phyloP scores from a whole-genome alignment of 2,888 invertebrate genomes.

The Platycnemis pennipes region DNA sequence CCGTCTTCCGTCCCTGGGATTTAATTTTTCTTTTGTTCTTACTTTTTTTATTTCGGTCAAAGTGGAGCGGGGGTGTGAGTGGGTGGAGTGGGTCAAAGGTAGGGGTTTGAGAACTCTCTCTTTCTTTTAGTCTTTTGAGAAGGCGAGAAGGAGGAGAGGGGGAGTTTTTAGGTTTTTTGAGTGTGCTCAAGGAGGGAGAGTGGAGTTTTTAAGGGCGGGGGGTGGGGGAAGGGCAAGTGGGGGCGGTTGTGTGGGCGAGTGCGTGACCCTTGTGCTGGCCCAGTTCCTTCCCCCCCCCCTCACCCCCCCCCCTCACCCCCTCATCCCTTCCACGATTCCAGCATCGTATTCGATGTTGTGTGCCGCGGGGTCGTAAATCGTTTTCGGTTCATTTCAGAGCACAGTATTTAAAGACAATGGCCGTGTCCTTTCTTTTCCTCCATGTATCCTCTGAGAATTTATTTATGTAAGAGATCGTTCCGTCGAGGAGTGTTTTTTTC shows the following conservation, averaged over 20 bases:
- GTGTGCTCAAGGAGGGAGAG: neutral
- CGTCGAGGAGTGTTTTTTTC: neutral
- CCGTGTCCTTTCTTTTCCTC: neutral
- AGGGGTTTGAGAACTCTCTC: neutral
- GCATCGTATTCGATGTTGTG: conserved; percentile 37
- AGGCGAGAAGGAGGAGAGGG: too few relatives aligned
- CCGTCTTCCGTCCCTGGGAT: neutral
- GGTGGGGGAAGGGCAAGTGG: neutral
- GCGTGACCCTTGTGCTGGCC: conserved; percentile 16
- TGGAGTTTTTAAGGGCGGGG: neutral
- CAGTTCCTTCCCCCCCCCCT: neutral
- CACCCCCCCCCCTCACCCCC: neutral
- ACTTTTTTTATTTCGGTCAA: neutral
- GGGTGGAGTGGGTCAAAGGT: neutral
- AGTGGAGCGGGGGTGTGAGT: neutral
- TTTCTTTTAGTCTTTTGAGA: too few relatives aligned
- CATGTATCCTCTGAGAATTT: neutral
- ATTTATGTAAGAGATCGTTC: neutral
- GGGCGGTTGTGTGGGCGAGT: neutral
- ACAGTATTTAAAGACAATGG: conserved; percentile 23
- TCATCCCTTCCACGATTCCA: neutral
- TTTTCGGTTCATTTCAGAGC: neutral
- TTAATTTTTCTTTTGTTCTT: conserved; percentile 16
- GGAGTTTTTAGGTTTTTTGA: neutral
- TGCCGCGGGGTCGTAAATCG: conserved; percentile 51